Percentiles rank a stretch among this genome's conserved stretches.
Conservation (phyloP, 2,113 vertebrate genomes). For the Oncorhynchus masou region DNA sequence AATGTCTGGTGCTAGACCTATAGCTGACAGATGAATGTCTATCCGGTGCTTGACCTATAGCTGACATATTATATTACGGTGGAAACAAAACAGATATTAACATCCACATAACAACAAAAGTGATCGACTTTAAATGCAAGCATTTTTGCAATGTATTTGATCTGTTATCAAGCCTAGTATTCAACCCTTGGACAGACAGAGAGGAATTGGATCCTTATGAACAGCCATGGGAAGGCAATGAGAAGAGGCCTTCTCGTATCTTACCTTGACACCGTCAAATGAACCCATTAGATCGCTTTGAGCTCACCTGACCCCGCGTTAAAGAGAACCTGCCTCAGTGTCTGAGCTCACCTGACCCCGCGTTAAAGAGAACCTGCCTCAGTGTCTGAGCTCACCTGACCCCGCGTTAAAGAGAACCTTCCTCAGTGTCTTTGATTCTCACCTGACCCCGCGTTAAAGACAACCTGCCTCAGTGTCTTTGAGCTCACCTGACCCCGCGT, state of each 20-base stretch:
- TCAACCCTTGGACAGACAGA: conserved; percentile 48
- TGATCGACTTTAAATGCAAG: conserved; percentile 59
- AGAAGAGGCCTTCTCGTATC: conserved; percentile 37
- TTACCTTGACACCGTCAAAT: conserved; percentile 63
- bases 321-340: too few species aligned
- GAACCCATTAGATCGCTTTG: conserved; percentile 51
- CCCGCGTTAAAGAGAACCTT: too few species aligned
- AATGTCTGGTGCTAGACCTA: too few species aligned
- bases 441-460: too few species aligned
- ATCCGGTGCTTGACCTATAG: too few species aligned
- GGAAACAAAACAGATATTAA: conserved; percentile 22
- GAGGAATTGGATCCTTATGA: conserved; percentile 40
- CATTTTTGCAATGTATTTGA: conserved; percentile 48
- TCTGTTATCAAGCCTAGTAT: conserved; percentile 55
- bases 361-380: too few species aligned
- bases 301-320: conserved; percentile 26
- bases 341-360: too few species aligned
- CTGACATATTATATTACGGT: conserved; percentile 42
- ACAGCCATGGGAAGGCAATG: conserved; percentile 16
- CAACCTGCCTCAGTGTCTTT: too few species aligned
- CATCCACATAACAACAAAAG: conserved; percentile 25
- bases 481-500: too few species aligned
- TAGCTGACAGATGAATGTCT: too few species aligned
- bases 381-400: too few species aligned
- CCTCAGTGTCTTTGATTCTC: too few species aligned